A percentile compares a stretch with the other conserved stretches of the same genome.
These are phyloP conservation scores for Neolamprologus tretocephalus DNA, from an alignment of 2,113 vertebrate genomes.

Conservation along the genomic window DNA sequence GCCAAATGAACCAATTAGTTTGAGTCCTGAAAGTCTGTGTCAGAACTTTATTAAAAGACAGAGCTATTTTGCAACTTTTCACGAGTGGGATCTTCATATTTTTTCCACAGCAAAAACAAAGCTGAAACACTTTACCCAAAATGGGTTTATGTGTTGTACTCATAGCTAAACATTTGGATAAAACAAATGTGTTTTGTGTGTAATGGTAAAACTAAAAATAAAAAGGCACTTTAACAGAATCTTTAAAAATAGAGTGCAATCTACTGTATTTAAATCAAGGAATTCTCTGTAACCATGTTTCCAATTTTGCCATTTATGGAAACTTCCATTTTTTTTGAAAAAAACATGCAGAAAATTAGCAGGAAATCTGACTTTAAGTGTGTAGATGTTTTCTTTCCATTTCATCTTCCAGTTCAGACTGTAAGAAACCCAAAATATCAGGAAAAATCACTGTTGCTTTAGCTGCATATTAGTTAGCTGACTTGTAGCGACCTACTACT, in stretches of 20 bases:
- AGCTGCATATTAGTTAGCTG: too few relatives aligned
- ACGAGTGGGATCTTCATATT: not conserved
- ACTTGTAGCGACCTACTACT: not conserved
- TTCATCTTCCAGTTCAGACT: not conserved
- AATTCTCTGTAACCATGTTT: not conserved
- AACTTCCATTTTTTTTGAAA: not conserved
- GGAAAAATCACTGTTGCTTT: not conserved
- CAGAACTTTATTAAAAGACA: not conserved
- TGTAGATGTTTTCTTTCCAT: not conserved
- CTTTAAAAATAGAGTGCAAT: not conserved
- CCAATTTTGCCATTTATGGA: not conserved
- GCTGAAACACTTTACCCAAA: not conserved
- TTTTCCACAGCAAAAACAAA: not conserved
- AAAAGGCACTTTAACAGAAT: not conserved
- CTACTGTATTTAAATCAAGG: not conserved
- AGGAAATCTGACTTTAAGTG: not conserved
- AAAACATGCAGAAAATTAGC: not conserved
- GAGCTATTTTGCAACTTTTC: not conserved
- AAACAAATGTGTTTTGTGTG: not conserved
- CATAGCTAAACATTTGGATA: not conserved
- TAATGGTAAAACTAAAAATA: accelerated
- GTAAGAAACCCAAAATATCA: not conserved
- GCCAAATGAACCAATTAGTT: not conserved
- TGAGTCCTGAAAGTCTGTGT: not conserved
- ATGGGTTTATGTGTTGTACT: not conserved